phyloP scores from a whole-genome alignment of 2,113 vertebrate genomes.

The Phoenicopterus ruber region DNA sequence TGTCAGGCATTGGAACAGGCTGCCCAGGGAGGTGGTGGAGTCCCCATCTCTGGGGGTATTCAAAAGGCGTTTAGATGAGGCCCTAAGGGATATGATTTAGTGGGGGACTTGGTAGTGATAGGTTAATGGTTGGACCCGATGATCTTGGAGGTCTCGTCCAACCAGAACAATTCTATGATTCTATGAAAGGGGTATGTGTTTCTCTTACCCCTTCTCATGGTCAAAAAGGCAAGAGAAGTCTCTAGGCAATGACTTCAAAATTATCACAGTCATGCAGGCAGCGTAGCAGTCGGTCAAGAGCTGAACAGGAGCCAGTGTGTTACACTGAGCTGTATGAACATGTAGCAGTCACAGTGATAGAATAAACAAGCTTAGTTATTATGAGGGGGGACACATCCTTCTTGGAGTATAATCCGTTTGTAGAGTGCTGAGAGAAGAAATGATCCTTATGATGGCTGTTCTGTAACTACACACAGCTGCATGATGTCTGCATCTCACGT shows the following conservation, averaged over 20 bases:
- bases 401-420: background rate
- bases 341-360: background rate
- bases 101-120: too few species aligned
- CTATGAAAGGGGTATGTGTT: background rate
- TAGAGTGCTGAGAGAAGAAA: background rate
- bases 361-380: background rate
- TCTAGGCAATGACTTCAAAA: background rate
- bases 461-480: fast-evolving
- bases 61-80: too few species aligned
- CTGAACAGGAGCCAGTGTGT: background rate
- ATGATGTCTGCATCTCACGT: fast-evolving
- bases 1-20: too few species aligned
- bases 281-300: background rate
- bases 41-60: too few species aligned
- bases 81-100: too few species aligned
- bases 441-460: fast-evolving
- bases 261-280: background rate
- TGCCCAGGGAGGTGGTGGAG: too few species aligned
- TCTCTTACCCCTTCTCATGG: background rate
- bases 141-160: too few species aligned
- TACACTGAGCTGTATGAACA: background rate
- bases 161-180: too few species aligned
- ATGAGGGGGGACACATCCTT: background rate
- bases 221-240: background rate
- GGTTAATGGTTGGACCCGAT: too few species aligned